Percentiles rank a stretch among this genome's conserved stretches.
Evolutionary conservation across 2,888 invertebrate species (phyloP).

Genomic region (Oscheius sp.): DNA sequence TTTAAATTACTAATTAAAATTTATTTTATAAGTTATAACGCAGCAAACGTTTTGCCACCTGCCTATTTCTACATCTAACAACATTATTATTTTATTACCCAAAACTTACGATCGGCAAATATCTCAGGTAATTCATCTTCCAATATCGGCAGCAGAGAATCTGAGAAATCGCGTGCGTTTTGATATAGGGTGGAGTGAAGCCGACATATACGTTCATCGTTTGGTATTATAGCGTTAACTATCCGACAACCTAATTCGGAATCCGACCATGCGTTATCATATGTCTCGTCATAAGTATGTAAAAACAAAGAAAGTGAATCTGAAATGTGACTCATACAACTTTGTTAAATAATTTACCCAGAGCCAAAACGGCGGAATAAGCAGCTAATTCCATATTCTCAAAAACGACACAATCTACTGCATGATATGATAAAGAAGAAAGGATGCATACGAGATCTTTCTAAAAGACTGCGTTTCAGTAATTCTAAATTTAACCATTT

Average conservation of each 20-base stretch:
- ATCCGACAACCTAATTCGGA: not conserved
- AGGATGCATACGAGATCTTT: not conserved
- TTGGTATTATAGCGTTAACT: not conserved
- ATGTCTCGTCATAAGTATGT: not conserved
- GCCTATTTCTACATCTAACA: too few relatives aligned
- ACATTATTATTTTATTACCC: too few relatives aligned
- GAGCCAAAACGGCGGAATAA: not conserved
- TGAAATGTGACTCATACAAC: not conserved
- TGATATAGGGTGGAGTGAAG: constrained; percentile 13
- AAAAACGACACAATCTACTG: not conserved
- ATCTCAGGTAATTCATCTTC: not conserved
- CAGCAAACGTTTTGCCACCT: too few relatives aligned
- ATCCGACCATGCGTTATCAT: not conserved
- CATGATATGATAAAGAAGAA: constrained; percentile 1
- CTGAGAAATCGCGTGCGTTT: not conserved
- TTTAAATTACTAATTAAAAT: too few relatives aligned
- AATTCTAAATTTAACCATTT: not conserved
- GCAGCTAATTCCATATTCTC: not conserved
- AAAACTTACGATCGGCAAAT: constrained; percentile 9
- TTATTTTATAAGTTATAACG: too few relatives aligned
- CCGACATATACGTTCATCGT: constrained; percentile 1
- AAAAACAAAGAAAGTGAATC: constrained; percentile 3
- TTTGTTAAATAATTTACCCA: not conserved
- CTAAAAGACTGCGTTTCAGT: not conserved
- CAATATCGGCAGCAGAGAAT: not conserved